A percentile compares a stretch with the other conserved stretches of the same genome.
phyloP scores from a whole-genome alignment of 2,797 vertebrate genomes.

The Craterocephalus amniculus region DNA sequence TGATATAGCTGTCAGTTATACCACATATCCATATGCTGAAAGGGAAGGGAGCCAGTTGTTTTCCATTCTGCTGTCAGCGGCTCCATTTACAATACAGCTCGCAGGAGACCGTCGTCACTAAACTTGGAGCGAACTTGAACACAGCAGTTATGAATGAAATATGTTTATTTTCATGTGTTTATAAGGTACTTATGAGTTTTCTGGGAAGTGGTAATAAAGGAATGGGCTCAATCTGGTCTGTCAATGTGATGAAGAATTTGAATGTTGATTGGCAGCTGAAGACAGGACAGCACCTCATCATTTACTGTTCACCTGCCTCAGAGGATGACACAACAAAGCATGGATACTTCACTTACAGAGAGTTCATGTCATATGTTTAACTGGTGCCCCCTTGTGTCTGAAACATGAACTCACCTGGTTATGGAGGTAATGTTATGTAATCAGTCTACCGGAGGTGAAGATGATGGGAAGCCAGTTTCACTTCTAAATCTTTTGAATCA shows the following conservation, averaged over 20 bases:
- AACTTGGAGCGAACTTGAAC: slow-evolving; percentile 32
- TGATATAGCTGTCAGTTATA: slow-evolving; percentile 23
- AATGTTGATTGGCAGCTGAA: slow-evolving; percentile 34
- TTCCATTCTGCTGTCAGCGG: slow-evolving; percentile 28
- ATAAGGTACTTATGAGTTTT: slow-evolving; percentile 28
- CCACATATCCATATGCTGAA: slow-evolving; percentile 11
- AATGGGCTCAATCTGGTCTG: slow-evolving; percentile 19
- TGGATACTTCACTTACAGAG: background rate
- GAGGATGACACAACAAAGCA: slow-evolving; percentile 10
- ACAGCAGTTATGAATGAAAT: slow-evolving; percentile 41
- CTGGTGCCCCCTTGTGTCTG: slow-evolving; percentile 72
- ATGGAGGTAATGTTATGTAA: background rate
- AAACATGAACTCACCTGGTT: slow-evolving; percentile 14
- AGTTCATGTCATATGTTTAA: slow-evolving; percentile 19
- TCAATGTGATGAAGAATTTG: slow-evolving; percentile 21
- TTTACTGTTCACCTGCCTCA: slow-evolving; percentile 32
- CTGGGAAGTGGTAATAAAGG: slow-evolving; percentile 30
- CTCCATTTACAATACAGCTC: slow-evolving; percentile 24
- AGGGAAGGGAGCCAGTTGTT: slow-evolving; percentile 22
- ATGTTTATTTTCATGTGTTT: slow-evolving; percentile 48
- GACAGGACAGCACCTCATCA: slow-evolving; percentile 51
- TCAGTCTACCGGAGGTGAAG: background rate
- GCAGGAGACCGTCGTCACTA: slow-evolving; percentile 44
- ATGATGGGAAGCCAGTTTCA: background rate
- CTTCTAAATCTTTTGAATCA: background rate